Percentiles rank a stretch among this genome's conserved stretches.
phyloP scores from a whole-genome alignment of 1,140 invertebrate species.

The Maconellicoccus hirsutus region DNA sequence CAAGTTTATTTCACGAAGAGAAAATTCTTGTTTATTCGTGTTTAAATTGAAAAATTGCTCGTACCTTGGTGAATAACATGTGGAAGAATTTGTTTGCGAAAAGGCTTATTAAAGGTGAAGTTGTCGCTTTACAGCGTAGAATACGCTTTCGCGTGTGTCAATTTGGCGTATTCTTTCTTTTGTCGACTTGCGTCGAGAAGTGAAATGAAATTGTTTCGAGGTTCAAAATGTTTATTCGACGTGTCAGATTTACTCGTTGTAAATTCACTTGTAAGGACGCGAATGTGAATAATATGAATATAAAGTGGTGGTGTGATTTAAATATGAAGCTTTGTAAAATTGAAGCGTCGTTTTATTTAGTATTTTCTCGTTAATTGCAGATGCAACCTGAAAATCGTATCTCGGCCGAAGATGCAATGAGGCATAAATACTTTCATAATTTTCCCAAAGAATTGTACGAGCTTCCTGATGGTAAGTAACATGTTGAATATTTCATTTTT shows the following conservation, averaged over 20 bases:
- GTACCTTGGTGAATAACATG: neutral
- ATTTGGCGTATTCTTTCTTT: too few relatives aligned
- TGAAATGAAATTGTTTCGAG: too few relatives aligned
- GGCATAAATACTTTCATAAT: constrained; percentile 79
- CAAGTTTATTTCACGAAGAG: neutral
- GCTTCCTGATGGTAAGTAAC: constrained; percentile 70
- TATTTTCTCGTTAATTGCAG: constrained; percentile 39
- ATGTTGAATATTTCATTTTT: constrained; percentile 4
- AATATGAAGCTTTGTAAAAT: too few relatives aligned
- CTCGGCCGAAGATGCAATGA: constrained; percentile 74
- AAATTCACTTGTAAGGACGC: too few relatives aligned
- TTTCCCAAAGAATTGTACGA: constrained; percentile 80
- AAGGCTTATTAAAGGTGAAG: neutral
- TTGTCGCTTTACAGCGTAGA: too few relatives aligned
- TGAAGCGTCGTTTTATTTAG: too few relatives aligned
- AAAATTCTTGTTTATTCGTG: neutral
- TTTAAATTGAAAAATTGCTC: neutral
- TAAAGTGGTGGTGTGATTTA: too few relatives aligned
- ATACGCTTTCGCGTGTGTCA: too few relatives aligned
- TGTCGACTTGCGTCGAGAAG: too few relatives aligned
- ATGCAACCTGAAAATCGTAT: constrained; percentile 77
- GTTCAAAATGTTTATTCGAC: too few relatives aligned
- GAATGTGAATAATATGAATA: too few relatives aligned
- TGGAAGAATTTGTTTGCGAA: neutral
- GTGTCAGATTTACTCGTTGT: too few relatives aligned